phyloP scores from a whole-genome alignment of 2,797 vertebrate genomes.

The Dallia pectoralis region DNA sequence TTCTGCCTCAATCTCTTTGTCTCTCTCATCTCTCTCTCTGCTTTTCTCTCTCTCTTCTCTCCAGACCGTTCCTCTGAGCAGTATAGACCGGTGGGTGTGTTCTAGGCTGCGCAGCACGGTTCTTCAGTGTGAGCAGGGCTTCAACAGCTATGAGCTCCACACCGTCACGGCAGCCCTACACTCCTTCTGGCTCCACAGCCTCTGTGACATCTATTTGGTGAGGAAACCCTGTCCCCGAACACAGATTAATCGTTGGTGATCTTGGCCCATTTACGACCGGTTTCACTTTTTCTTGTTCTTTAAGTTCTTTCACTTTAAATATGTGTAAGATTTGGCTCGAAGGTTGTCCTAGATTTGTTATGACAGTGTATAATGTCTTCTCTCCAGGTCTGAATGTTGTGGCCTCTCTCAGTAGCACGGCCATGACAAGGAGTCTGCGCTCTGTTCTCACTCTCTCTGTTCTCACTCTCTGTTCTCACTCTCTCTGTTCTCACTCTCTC shows the following conservation, averaged over 20 bases:
- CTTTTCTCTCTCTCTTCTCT: background rate
- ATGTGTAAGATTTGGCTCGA: too few relatives aligned
- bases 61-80: constrained; percentile 61
- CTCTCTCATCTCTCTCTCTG: background rate
- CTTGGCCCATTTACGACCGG: too few relatives aligned
- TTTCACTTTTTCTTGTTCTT: too few relatives aligned
- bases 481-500: too few relatives aligned
- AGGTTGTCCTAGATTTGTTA: too few relatives aligned
- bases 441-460: too few relatives aligned
- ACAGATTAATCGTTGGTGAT: background rate
- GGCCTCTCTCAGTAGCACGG: too few relatives aligned
- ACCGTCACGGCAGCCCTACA: constrained; percentile 65
- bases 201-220: constrained; percentile 86
- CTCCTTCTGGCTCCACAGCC: constrained; percentile 78
- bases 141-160: constrained; percentile 73
- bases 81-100: constrained; percentile 78
- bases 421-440: too few relatives aligned
- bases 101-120: constrained; percentile 72
- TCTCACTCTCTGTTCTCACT: too few relatives aligned
- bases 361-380: too few relatives aligned
- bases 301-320: too few relatives aligned
- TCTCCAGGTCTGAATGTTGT: too few relatives aligned
- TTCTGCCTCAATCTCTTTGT: background rate
- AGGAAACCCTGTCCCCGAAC: constrained; percentile 38
- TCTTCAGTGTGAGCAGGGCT: constrained; percentile 66